These are phyloP conservation scores for Deroplatys truncata DNA, from an alignment of 2,888 invertebrate species.

Conservation along the genomic window DNA sequence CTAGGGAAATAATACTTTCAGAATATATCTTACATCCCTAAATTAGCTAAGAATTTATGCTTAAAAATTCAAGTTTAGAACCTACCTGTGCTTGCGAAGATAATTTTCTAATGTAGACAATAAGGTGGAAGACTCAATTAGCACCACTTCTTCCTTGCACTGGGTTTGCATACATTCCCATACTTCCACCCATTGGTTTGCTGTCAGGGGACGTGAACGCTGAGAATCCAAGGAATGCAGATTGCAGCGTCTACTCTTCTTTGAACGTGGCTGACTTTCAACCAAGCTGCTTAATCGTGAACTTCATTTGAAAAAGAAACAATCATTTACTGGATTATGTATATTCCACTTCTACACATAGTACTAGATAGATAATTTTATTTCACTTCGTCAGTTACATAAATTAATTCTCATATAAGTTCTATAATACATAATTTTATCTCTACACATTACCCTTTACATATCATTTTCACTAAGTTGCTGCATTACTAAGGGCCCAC, in stretches of 20 bases:
- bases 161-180: conserved; percentile 81
- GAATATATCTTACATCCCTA: too few relatives aligned
- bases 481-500: too few relatives aligned
- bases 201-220: conserved; percentile 58
- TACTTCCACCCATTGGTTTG: conserved; percentile 73
- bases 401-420: too few relatives aligned
- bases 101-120: conserved; percentile 85
- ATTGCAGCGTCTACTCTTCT: conserved; percentile 84
- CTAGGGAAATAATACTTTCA: too few relatives aligned
- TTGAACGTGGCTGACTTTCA: conserved; percentile 76
- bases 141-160: conserved; percentile 78
- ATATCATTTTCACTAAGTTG: too few relatives aligned
- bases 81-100: conserved; percentile 77
- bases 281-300: conserved; percentile 72
- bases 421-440: too few relatives aligned
- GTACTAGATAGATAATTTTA: too few relatives aligned
- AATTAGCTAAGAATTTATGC: too few relatives aligned
- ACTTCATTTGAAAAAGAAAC: conserved; percentile 43
- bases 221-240: conserved; percentile 88
- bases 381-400: too few relatives aligned
- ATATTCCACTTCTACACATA: background rate
- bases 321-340: background rate
- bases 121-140: conserved; percentile 79
- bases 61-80: too few relatives aligned
- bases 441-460: too few relatives aligned